Conservation (phyloP, 2,113 vertebrate species). For the Passer montanus region DNA sequence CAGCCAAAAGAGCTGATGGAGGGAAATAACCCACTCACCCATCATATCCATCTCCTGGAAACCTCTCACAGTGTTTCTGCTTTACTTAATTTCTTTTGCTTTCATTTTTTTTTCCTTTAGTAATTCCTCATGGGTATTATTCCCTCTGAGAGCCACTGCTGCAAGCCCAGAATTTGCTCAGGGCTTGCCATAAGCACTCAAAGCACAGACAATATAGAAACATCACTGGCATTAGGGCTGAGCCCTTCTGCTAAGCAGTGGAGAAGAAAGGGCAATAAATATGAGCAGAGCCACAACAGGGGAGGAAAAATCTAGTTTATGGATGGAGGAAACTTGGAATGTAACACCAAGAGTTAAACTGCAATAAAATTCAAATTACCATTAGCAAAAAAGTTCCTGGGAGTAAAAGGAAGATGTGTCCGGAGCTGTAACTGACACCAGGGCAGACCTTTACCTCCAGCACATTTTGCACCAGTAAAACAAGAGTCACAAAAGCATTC, state of each 20-base stretch:
- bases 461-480: background rate
- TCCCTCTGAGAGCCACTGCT: background rate
- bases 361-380: background rate
- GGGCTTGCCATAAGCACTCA: background rate
- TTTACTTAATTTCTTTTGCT: background rate
- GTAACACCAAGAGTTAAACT: background rate
- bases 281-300: background rate
- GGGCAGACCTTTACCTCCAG: background rate
- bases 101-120: background rate
- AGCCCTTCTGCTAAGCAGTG: background rate
- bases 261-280: background rate
- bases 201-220: background rate
- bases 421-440: background rate
- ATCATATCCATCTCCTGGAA: background rate
- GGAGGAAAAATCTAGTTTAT: rapidly evolving
- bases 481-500: background rate
- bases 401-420: background rate
- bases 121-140: background rate
- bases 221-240: background rate
- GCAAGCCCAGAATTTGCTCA: background rate
- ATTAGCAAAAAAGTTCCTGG: background rate
- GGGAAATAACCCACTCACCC: background rate
- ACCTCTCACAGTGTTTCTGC: background rate
- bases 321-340: background rate
- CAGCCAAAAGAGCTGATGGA: conserved; percentile 27